Conservation (phyloP, 1,140 invertebrate genomes). For the Papilio xuthus region DNA sequence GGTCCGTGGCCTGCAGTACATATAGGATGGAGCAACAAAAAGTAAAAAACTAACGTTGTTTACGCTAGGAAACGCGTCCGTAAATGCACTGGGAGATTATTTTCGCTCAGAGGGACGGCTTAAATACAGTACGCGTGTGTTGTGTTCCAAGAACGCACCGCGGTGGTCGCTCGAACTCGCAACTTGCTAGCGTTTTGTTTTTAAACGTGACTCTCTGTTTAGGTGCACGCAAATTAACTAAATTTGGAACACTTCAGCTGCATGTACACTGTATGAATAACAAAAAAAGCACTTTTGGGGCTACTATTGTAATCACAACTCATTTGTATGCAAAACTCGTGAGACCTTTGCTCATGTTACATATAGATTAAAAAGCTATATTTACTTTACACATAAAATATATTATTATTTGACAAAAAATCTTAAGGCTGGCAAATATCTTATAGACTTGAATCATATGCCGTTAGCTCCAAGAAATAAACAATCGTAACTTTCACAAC, state of each 20-base stretch:
- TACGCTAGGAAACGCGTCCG: conserved; percentile 49
- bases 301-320: conserved; percentile 5
- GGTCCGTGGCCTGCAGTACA: conserved; percentile 29
- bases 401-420: neutral
- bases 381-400: neutral
- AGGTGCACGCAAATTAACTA: conserved; percentile 72
- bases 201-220: conserved; percentile 69
- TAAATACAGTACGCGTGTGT: conserved; percentile 60
- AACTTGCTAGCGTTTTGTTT: conserved; percentile 64
- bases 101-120: conserved; percentile 63
- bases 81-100: conserved; percentile 54
- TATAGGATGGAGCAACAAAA: conserved; percentile 28
- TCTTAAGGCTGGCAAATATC: neutral
- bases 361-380: neutral
- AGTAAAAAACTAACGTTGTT: conserved; percentile 42
- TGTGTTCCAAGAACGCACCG: conserved; percentile 64
- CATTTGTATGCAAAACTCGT: neutral
- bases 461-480: neutral
- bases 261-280: conserved; percentile 34
- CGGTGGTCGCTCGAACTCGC: conserved; percentile 60
- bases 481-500: conserved; percentile 1
- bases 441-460: neutral
- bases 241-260: conserved; percentile 60
- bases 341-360: neutral
- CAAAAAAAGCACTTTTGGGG: conserved; percentile 35